phyloP scores from a whole-genome alignment of 2,797 vertebrate species.

The Podarcis lilfordi region DNA sequence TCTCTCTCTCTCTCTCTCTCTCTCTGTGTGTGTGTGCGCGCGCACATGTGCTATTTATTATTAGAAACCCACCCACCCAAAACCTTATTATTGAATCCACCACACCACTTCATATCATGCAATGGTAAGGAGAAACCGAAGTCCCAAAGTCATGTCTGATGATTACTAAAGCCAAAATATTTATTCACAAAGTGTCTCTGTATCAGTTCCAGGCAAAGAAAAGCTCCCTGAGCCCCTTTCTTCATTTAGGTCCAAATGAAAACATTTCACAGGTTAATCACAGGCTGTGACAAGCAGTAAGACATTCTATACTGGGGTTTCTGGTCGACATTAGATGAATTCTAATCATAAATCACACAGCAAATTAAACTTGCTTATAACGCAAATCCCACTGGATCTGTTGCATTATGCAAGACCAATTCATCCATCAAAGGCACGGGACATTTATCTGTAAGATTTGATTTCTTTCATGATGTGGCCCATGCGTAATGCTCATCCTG shows the following conservation, averaged over 20 bases:
- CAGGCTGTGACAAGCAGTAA: constrained; percentile 20
- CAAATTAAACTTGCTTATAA: constrained; percentile 37
- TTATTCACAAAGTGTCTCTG: constrained; percentile 26
- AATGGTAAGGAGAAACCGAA: not conserved
- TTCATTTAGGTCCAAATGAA: constrained; percentile 42
- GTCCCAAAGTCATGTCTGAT: constrained; percentile 8
- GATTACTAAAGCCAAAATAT: constrained; percentile 29
- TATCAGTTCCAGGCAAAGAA: constrained; percentile 14
- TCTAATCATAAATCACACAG: constrained; percentile 37
- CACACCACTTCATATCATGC: not conserved
- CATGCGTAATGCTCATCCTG: not conserved
- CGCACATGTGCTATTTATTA: too few relatives aligned
- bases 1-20: too few relatives aligned
- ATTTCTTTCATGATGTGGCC: not conserved
- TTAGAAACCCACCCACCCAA: not conserved
- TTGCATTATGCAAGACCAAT: constrained; percentile 14
- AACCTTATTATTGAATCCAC: not conserved
- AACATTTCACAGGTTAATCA: constrained; percentile 36
- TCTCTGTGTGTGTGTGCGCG: too few relatives aligned
- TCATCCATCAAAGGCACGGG: not conserved
- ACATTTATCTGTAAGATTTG: not conserved
- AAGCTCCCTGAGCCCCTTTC: constrained; percentile 21
- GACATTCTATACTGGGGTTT: constrained; percentile 3
- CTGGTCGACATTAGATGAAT: constrained; percentile 11
- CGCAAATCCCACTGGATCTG: not conserved